These are phyloP conservation scores for Chelonoidis abingdonii DNA, from an alignment of 2,113 vertebrate species.

Conservation along the genomic window DNA sequence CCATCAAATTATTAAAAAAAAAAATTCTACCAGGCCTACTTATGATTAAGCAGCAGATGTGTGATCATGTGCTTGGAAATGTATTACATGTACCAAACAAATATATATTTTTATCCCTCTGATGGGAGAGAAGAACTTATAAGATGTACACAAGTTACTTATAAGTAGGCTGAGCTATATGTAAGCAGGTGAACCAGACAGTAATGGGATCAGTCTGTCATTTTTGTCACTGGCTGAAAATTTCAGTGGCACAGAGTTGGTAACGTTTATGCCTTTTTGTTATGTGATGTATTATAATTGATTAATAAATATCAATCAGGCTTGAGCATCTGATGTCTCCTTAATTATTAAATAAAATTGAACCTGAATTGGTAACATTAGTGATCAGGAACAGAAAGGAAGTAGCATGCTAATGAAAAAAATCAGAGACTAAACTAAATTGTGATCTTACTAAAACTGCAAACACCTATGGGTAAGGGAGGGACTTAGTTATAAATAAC, in stretches of 20 bases:
- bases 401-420: background rate
- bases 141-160: background rate
- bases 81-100: too few species aligned
- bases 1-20: background rate
- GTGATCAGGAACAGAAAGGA: background rate
- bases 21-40: background rate
- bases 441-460: background rate
- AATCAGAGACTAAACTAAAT: background rate
- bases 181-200: background rate
- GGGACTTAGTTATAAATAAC: background rate
- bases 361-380: background rate
- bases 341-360: background rate
- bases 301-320: background rate
- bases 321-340: background rate
- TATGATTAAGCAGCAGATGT: background rate
- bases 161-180: background rate
- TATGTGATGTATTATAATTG: background rate
- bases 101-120: background rate
- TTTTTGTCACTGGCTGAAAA: background rate
- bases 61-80: background rate
- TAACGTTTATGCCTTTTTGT: background rate
- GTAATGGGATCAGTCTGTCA: background rate
- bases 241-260: background rate
- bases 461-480: background rate
- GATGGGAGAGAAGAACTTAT: background rate